Base-by-base conservation (phyloP, 2,888 invertebrate species). In the Epirrhoe alternata region DNA sequence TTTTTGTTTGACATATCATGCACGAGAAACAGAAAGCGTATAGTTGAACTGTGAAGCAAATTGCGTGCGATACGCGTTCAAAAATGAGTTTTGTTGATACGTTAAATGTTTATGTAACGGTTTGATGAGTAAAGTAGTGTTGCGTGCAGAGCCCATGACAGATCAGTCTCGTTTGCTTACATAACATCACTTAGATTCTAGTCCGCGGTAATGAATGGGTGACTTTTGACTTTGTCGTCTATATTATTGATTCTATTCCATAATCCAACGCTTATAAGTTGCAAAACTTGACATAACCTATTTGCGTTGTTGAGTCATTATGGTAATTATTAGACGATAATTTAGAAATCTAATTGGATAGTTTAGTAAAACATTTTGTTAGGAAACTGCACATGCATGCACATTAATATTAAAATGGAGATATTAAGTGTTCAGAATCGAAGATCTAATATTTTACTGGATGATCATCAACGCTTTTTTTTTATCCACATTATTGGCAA, bases 221-320 rank as follows among this genome's bases (percentile, higher is more conserved):
- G 89, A 89, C 89, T 86, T 89, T 83, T 90, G 88, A 90, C 89
- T 87, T 88, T 88, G 88, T 82, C 85, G 73, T 61, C 81, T 74
- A 76, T 79, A 80, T 86, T 83, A 75, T 77, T 78, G 74, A 80
- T 75, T 81, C 79, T 80, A 81, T 85, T 86, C 82, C 81, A 83
- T 78, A 76, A 77, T 77, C 70, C 67, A 71, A 75, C 78, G 77
- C 78, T 76, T 75, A 70, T 73, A 72, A 61, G 56, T 77, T 74
- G 65, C 74, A 70, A 79, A 74, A 74, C 73, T 72, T 72, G 72
- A 71, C 72, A 68, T 68, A 73, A 78, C 73, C 76, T 72, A 76
- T 76, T 69, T 68, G 63, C 24, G 62, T 74, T 71, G 69, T 74
- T 71, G 73, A 70, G 74, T 66, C 68, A 71, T 67, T 70, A 69